Evolutionary conservation across 2,797 vertebrate species (phyloP).

Genomic region (Enteromius unitaeniatus): DNA sequence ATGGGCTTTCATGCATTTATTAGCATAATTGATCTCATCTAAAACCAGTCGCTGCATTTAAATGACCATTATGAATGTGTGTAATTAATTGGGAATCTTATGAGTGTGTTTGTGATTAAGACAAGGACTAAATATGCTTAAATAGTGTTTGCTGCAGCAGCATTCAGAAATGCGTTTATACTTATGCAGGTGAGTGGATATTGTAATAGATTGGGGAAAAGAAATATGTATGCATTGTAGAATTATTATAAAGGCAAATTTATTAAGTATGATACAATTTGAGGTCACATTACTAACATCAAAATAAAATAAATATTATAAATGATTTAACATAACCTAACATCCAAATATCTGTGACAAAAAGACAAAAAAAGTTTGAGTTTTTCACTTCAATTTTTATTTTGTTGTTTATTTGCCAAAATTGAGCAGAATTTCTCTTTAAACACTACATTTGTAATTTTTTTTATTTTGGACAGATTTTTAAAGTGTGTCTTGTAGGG

Average conservation of each 20-base stretch:
- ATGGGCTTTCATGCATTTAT: slow-evolving; percentile 61
- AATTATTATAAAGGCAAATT: background rate
- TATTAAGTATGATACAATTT: background rate
- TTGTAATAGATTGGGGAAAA: background rate
- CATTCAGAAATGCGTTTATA: background rate
- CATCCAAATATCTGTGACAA: background rate
- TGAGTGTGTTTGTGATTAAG: slow-evolving; percentile 55
- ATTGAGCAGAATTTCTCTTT: background rate
- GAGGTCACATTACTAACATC: background rate
- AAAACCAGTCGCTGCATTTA: slow-evolving; percentile 60
- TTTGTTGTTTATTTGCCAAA: background rate
- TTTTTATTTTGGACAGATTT: too few species aligned
- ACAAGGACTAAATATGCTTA: slow-evolving; percentile 35
- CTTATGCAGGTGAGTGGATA: background rate
- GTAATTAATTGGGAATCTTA: slow-evolving; percentile 56
- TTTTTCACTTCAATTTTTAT: background rate
- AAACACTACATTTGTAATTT: too few species aligned
- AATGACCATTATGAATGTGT: slow-evolving; percentile 64
- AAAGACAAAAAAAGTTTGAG: background rate
- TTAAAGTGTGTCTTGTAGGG: too few species aligned
- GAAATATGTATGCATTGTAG: background rate
- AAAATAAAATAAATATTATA: background rate
- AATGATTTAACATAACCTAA: background rate
- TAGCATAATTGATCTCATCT: slow-evolving; percentile 64
- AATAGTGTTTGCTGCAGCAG: slow-evolving; percentile 27